These are phyloP conservation scores for Ptychobarbus kaznakovi DNA, from an alignment of 2,797 vertebrate species.

Conservation along the genomic window DNA sequence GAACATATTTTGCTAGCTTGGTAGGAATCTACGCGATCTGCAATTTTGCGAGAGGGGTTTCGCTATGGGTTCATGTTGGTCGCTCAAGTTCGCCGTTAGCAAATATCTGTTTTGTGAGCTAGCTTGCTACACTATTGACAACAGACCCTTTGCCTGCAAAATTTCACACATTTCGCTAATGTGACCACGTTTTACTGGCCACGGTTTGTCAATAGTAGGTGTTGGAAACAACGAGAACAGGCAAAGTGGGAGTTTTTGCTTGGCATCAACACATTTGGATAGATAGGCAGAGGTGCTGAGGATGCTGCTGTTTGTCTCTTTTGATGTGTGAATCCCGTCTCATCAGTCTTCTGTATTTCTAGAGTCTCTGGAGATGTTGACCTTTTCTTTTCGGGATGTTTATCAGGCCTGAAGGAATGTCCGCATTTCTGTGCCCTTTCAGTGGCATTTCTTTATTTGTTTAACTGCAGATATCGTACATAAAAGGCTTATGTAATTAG, in stretches of 20 bases:
- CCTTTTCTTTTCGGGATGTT: slow-evolving; percentile 41
- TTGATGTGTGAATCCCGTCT: slow-evolving; percentile 33
- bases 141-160: neutral
- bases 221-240: neutral
- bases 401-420: slow-evolving; percentile 35
- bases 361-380: slow-evolving; percentile 18
- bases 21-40: no score
- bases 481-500: neutral
- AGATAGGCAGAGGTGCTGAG: slow-evolving; percentile 40
- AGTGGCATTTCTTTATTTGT: slow-evolving; percentile 43
- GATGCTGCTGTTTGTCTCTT: slow-evolving; percentile 33
- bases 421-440: slow-evolving; percentile 43
- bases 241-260: neutral
- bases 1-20: no score
- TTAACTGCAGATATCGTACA: slow-evolving; percentile 8
- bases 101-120: no score
- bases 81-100: no score
- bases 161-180: neutral
- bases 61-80: no score
- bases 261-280: slow-evolving; percentile 30
- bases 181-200: neutral
- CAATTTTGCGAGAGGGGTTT: no score
- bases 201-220: neutral
- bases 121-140: neutral
- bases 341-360: slow-evolving; percentile 35